Evolutionary conservation across 2,888 invertebrate genomes (phyloP).

Genomic region (Pyrocoelia pectoralis): DNA sequence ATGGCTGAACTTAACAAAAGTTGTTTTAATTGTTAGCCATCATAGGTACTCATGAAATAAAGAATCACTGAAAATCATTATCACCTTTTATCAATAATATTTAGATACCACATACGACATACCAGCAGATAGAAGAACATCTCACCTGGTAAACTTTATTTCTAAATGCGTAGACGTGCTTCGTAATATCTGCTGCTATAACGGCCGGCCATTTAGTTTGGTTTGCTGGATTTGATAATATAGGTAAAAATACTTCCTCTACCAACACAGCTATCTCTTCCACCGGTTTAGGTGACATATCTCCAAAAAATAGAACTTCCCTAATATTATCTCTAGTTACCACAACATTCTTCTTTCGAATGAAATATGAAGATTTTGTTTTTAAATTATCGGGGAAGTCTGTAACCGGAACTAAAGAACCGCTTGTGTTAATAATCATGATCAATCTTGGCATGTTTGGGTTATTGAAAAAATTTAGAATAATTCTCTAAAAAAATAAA

Average conservation of each 20-base stretch:
- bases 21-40: too few relatives aligned
- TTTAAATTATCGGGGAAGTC: constrained; percentile 69
- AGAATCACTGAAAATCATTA: too few relatives aligned
- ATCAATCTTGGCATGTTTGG: constrained; percentile 63
- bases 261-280: constrained; percentile 74
- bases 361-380: constrained; percentile 79
- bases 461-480: constrained; percentile 64
- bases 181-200: constrained; percentile 74
- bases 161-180: constrained; percentile 73
- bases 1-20: too few relatives aligned
- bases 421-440: constrained; percentile 69
- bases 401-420: constrained; percentile 70
- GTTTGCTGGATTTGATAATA: constrained; percentile 75
- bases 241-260: constrained; percentile 76
- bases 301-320: constrained; percentile 70
- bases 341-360: constrained; percentile 69
- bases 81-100: too few relatives aligned
- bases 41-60: too few relatives aligned
- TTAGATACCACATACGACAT: too few relatives aligned
- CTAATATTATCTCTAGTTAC: constrained; percentile 69
- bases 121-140: background rate
- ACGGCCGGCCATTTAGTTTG: constrained; percentile 78
- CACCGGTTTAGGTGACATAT: constrained; percentile 74
- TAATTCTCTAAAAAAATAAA: constrained; percentile 59
- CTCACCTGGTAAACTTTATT: constrained; percentile 72